Base-by-base conservation (phyloP, 2,888 invertebrate species). In the Nymphalis polychloros region DNA sequence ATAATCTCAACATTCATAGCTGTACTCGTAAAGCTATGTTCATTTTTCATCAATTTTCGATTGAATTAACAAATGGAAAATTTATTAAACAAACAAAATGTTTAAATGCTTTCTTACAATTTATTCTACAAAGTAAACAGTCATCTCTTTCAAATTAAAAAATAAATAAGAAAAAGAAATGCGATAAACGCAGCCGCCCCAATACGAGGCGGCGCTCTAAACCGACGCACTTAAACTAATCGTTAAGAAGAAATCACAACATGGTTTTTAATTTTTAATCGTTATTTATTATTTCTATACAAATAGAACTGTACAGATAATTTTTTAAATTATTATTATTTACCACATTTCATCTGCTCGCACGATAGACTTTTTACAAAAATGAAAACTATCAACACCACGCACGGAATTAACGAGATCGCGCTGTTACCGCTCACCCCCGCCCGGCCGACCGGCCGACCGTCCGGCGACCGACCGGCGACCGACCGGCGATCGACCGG, bases 231-330 rank as follows among this genome's bases (percentile, higher is more conserved):
- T 85, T 85, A 87, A 62, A 76, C 87, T 87, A 86, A 86, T 79
- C 86, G 81, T 79, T 73, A 84, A 86, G 86, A 90, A 85, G 86
- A 92, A 91, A 91, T 91, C 91, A 92, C 90, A 91, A 91, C 88
- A 85, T 89, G 83, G 81, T 89, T 88, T 90, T 84, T 82, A 87
- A 84, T 85, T 88, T 90, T 88, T 93, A 92, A 92, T 93, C 89
- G 84, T 93, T 92, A 92, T 93, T 93, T 89, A 91, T 93, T 93
- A 93, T 91, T 93, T 93, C 93, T 93, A 93, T 93, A 93, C 93
- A 93, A 93, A 93, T 93, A 93, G 91, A 91, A 93, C 93, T 93
- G 93, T 93, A 93, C 93, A 93, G 92, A 92, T 92, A 90, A 85
- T 89, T 90, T 88, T 86, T 93, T 93, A 91, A 93, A 57, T 55